phyloP scores from a whole-genome alignment of 2,113 vertebrate species.

The Calidris pygmaea region DNA sequence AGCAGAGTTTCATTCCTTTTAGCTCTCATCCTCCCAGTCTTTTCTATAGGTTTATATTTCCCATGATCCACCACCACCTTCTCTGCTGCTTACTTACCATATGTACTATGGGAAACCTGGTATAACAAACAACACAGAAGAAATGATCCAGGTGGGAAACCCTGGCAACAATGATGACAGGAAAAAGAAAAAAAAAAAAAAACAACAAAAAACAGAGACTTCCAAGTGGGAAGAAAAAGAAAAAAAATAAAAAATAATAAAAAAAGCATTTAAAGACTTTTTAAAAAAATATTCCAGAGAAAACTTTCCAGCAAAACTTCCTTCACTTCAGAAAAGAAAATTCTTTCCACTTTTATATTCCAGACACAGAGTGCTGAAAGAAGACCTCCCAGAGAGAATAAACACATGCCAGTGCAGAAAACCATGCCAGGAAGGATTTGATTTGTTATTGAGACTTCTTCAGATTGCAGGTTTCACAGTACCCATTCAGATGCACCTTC shows the following conservation, averaged over 20 bases:
- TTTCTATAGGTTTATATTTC: not conserved
- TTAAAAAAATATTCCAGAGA: not conserved
- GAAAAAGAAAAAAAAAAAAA: not conserved
- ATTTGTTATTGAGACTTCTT: constrained; percentile 9
- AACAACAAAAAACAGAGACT: not conserved
- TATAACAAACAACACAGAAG: not conserved
- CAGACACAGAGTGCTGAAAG: not conserved
- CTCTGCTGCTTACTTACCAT: not conserved
- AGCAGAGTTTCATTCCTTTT: not conserved
- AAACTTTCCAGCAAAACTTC: not conserved
- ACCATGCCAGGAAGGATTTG: constrained; percentile 2
- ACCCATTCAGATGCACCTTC: not conserved
- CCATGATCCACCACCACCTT: not conserved
- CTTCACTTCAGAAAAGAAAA: not conserved
- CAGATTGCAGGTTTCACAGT: constrained; percentile 9
- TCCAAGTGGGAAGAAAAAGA: not conserved
- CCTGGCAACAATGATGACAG: not conserved
- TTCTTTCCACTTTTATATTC: not conserved
- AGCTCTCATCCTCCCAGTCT: not conserved
- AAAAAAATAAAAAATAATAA: no score
- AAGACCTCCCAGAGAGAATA: constrained; percentile 40
- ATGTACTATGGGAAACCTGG: not conserved
- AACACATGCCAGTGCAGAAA: constrained; percentile 17
- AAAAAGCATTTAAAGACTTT: not conserved
- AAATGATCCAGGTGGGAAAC: not conserved